Evolutionary conservation across 2,797 vertebrate species (phyloP), one percentile per base, ranked within the genome.

Genomic region (Diceros bicornis): DNA sequence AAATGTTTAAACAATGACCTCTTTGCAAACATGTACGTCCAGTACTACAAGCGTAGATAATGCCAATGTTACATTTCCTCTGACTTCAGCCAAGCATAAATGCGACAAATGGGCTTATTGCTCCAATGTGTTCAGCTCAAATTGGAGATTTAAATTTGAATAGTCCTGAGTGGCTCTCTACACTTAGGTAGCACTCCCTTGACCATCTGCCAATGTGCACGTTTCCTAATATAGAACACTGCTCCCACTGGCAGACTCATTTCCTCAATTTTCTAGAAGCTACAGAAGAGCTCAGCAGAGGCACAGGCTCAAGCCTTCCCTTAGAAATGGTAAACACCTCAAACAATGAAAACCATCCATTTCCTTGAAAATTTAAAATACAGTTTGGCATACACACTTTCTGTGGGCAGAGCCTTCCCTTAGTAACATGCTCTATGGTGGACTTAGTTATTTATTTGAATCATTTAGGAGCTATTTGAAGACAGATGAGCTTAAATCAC

Each of bases 401-500:
- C 83, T 77, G 93, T 72, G 95, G 77, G 62, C 89, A 96, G 59
- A 88, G 34, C 29, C 52, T 97, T 92, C 78, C 79, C 47, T 94
- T 90, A 71, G 84, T 82, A 96, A 89, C 55, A 72, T 1, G 17
- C 62, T 91, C 66, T 69, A 64, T 91, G 64, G 85, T 92, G 95
- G 92, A 95, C 95, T 50, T 96, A 50, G 90, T 66, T 93, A 90
- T 85, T 97, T 97, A 96, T 97, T 89, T 96, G 92, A 97, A 97
- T 93, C 88, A 77, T 92, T 97, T 93, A 96, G 66, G 85, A 97
- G 79, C 4, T 3, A 96, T 95, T 87, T 77, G 90, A 97, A 98
- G 96, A 97, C 82, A 97, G 93, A 98, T 94, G 92, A 97, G 72
- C 66, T 94, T 91, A 97, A 98, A 98, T 98, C 96, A 94, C 94